Conservation (phyloP, 1,140 invertebrate genomes). For the Conopomorpha cramerella region DNA sequence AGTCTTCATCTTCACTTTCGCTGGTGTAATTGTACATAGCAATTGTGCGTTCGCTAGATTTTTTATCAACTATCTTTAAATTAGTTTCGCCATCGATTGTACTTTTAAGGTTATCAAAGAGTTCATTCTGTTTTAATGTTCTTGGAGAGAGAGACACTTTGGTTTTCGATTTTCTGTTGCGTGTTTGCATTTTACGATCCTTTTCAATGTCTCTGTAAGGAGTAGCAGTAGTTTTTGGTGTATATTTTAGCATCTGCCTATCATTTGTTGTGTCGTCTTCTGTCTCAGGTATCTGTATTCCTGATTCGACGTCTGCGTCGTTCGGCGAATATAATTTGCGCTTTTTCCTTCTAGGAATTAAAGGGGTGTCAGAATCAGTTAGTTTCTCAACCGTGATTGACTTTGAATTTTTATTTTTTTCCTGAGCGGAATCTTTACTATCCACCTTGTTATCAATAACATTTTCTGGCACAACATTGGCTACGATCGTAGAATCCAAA, state of each 20-base stretch:
- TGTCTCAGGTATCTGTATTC: too few species aligned
- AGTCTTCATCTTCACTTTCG: slow-evolving; percentile 34
- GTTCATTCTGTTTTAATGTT: slow-evolving; percentile 19
- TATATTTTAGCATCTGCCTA: too few species aligned
- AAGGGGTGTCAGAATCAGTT: slow-evolving; percentile 8
- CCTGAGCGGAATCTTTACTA: too few species aligned
- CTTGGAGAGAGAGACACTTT: slow-evolving; percentile 14
- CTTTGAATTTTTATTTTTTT: too few species aligned
- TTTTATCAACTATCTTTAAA: slow-evolving; percentile 16
- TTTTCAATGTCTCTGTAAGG: slow-evolving; percentile 32
- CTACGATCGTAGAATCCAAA: background rate
- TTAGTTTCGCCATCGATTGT: slow-evolving; percentile 13
- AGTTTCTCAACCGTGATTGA: too few species aligned
- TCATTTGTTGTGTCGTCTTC: slow-evolving; percentile 10
- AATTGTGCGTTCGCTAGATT: slow-evolving; percentile 7
- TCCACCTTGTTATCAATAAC: too few species aligned
- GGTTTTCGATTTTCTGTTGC: slow-evolving; percentile 9
- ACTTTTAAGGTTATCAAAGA: slow-evolving; percentile 30
- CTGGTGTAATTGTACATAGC: slow-evolving; percentile 28
- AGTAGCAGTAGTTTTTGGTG: slow-evolving; percentile 10
- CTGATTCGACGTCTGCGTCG: slow-evolving; percentile 13
- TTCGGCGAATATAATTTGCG: slow-evolving; percentile 40
- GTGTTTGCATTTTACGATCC: slow-evolving; percentile 15
- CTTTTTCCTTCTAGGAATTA: slow-evolving; percentile 15
- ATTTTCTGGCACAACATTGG: too few species aligned